These are phyloP conservation scores for Troides oblongomaculatus DNA, from an alignment of 2,888 invertebrate species.

Conservation along the genomic window DNA sequence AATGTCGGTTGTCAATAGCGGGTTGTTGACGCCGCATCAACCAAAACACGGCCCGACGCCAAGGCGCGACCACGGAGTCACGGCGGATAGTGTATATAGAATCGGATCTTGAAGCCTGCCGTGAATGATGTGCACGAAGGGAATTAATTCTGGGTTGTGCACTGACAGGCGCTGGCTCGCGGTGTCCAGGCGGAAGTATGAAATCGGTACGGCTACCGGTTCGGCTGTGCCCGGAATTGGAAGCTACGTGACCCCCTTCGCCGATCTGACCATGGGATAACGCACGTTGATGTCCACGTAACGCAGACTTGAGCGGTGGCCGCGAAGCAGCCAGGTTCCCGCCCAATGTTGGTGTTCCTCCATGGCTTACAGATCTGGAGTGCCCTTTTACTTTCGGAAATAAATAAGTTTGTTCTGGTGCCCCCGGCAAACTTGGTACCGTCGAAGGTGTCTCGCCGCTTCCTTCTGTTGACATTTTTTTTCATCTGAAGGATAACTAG, in stretches of 20 bases:
- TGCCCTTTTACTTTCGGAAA: constrained; percentile 83
- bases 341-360: constrained; percentile 80
- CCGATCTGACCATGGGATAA: constrained; percentile 93
- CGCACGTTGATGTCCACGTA: constrained; percentile 90
- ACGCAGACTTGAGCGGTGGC: constrained; percentile 86
- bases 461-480: constrained; percentile 85
- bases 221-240: constrained; percentile 86
- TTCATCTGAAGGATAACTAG: constrained; percentile 77
- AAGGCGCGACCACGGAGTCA: constrained; percentile 85
- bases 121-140: constrained; percentile 83
- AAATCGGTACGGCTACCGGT: constrained; percentile 93
- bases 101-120: constrained; percentile 94
- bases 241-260: constrained; percentile 67
- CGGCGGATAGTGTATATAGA: constrained; percentile 93
- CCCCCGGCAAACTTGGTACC: constrained; percentile 73
- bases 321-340: constrained; percentile 75
- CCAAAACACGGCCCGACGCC: constrained; percentile 83
- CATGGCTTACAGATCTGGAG: constrained; percentile 91
- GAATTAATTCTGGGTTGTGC: constrained; percentile 73
- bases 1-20: constrained; percentile 84
- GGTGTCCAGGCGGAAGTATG: constrained; percentile 91
- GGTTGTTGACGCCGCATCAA: constrained; percentile 82
- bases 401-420: constrained; percentile 76
- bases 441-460: constrained; percentile 80
- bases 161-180: constrained; percentile 79